Conservation (phyloP, 2,888 invertebrate species). For the Xestia ashworthii region DNA sequence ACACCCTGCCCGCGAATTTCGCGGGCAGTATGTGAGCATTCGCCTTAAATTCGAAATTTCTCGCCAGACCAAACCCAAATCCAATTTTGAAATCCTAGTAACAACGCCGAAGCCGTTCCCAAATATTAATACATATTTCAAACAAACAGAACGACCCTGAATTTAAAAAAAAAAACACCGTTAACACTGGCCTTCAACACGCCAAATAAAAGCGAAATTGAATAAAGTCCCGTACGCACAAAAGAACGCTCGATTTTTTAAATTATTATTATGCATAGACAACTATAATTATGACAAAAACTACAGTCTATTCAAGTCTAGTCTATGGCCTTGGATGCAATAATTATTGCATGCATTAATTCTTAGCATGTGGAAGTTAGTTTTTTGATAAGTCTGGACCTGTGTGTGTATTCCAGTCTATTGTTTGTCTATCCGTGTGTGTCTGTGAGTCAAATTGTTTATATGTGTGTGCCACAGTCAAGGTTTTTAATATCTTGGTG, state of each 20-base stretch:
- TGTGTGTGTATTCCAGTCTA: constrained; percentile 21
- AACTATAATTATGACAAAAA: constrained; percentile 56
- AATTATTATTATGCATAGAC: constrained; percentile 30
- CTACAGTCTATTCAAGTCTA: constrained; percentile 46
- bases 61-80: neutral
- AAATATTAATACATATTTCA: neutral
- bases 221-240: constrained; percentile 34
- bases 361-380: constrained; percentile 25
- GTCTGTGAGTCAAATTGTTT: constrained; percentile 14
- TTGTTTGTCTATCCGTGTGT: constrained; percentile 39
- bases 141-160: constrained; percentile 14
- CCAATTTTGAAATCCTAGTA: neutral
- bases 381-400: constrained; percentile 34
- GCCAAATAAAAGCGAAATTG: constrained; percentile 26
- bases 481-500: constrained; percentile 31
- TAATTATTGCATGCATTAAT: constrained; percentile 52
- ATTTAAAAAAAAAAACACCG: constrained; percentile 31
- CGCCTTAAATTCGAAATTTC: neutral
- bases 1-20: no score
- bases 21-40: no score
- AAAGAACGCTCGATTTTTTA: constrained; percentile 25
- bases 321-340: constrained; percentile 54
- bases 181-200: constrained; percentile 27
- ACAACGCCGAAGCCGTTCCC: neutral
- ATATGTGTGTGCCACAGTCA: constrained; percentile 27